Evolutionary conservation across 2,888 invertebrate genomes (phyloP).

Genomic region (Bellardia pandia): DNA sequence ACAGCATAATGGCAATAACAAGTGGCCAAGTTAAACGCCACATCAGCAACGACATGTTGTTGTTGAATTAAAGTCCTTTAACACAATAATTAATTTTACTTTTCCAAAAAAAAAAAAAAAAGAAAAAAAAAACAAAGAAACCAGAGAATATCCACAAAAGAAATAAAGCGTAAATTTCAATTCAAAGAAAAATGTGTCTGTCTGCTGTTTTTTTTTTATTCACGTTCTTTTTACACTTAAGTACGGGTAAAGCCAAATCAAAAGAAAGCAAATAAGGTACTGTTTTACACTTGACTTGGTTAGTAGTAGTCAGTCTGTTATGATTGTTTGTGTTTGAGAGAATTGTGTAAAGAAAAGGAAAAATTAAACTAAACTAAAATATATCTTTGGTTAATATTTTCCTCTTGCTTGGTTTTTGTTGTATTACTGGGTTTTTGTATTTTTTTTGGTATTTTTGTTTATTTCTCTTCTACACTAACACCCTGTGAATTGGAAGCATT

Average conservation of each 20-base stretch:
- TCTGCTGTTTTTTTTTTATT: background rate
- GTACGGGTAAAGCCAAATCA: background rate
- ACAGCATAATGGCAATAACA: conserved; percentile 87
- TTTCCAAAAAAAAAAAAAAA: conserved; percentile 6
- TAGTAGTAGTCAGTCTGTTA: background rate
- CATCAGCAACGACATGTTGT: conserved; percentile 75
- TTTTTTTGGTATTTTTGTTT: conserved; percentile 6
- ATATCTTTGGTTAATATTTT: background rate
- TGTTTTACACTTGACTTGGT: conserved; percentile 20
- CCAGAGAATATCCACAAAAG: background rate
- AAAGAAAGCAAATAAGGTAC: background rate
- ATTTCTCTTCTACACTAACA: background rate
- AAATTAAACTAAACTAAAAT: conserved; percentile 8
- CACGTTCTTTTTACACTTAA: background rate
- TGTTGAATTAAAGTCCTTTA: conserved; percentile 32
- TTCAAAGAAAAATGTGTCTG: background rate
- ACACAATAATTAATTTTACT: conserved; percentile 47
- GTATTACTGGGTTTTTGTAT: background rate
- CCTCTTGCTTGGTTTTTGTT: background rate
- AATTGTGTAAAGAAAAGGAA: background rate
- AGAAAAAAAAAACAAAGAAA: conserved; percentile 9
- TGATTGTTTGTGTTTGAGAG: background rate
- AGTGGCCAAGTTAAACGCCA: conserved; percentile 84
- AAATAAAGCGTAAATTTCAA: background rate
- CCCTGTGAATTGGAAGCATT: background rate